These are phyloP conservation scores for Rhipidura dahli DNA, from an alignment of 2,113 vertebrate species.

Conservation along the genomic window DNA sequence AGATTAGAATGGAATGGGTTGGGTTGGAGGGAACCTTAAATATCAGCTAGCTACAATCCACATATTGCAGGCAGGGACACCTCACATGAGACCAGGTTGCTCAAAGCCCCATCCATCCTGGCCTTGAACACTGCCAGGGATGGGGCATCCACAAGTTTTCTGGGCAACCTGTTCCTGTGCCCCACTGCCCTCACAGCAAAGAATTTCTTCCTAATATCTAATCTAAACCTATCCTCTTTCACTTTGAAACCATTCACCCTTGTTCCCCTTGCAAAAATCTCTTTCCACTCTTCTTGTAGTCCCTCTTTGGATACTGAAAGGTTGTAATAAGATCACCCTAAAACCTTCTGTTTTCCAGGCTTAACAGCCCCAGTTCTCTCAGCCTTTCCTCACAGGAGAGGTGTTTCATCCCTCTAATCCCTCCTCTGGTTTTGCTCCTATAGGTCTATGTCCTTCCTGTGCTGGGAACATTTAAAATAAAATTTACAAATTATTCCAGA, in stretches of 20 bases:
- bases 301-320: fast-evolving
- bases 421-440: background rate
- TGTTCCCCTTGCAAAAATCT: background rate
- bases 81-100: background rate
- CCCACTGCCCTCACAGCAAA: background rate
- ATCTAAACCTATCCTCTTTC: background rate
- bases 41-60: background rate
- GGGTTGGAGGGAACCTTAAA: background rate
- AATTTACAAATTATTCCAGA: background rate
- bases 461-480: background rate
- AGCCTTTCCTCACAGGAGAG: background rate
- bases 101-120: background rate
- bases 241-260: no score
- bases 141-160: background rate
- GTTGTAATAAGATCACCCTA: no score
- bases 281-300: background rate
- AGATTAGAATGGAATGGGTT: background rate
- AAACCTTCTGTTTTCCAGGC: background rate
- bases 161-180: background rate
- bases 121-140: background rate
- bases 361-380: background rate
- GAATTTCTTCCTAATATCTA: background rate
- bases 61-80: background rate
- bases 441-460: background rate
- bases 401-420: background rate